Conservation (phyloP, 53 echinoderm and acorn worm genomes). For the Stichopus horrens region DNA sequence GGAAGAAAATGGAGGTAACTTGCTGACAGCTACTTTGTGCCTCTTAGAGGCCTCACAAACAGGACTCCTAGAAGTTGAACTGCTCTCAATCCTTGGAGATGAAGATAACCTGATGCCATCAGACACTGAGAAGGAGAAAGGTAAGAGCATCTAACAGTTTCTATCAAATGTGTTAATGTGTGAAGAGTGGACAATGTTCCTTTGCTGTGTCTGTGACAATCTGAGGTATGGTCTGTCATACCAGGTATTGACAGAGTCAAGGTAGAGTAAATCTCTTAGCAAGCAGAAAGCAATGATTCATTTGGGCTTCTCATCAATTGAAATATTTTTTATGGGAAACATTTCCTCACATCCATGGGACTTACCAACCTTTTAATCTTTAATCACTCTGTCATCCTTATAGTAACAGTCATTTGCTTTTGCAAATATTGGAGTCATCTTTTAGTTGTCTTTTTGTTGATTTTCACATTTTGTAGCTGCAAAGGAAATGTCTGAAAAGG, state of each 20-base stretch:
- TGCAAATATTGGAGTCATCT: not conserved
- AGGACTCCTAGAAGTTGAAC: conserved; percentile 83
- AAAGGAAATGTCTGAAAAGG: conserved; percentile 50
- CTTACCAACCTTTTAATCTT: not conserved
- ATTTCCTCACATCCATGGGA: not conserved
- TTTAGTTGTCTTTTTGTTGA: too few species aligned
- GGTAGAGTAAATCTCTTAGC: too few species aligned
- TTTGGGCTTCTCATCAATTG: not conserved
- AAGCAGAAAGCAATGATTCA: not conserved
- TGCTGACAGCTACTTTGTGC: conserved; percentile 77
- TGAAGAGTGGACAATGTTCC: too few species aligned
- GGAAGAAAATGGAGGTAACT: conserved; percentile 84
- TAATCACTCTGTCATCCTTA: not conserved
- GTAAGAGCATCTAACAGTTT: not conserved
- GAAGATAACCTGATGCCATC: conserved; percentile 74
- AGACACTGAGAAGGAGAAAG: conserved; percentile 44
- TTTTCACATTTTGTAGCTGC: conserved; percentile 17
- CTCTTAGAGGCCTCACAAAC: conserved; percentile 78
- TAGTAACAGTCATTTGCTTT: not conserved
- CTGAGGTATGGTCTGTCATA: too few species aligned
- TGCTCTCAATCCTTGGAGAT: conserved; percentile 76
- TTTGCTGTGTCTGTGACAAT: too few species aligned
- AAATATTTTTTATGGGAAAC: not conserved
- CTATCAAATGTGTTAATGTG: not conserved
- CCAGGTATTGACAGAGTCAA: too few species aligned